phyloP scores from a whole-genome alignment of 2,113 vertebrate genomes.

The Tichodroma muraria region DNA sequence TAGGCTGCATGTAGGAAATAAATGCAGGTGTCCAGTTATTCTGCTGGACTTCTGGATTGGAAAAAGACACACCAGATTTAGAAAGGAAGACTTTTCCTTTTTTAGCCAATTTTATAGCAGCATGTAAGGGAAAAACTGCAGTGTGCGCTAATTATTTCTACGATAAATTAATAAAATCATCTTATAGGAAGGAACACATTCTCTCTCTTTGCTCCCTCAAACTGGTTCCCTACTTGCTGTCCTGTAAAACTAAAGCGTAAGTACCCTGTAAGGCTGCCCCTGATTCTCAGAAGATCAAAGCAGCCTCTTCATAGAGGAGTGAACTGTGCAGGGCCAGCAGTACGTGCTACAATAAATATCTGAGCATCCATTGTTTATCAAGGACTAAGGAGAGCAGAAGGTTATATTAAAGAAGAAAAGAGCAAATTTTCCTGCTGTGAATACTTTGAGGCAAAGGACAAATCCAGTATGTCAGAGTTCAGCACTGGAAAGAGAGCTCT shows the following conservation, averaged over 20 bases:
- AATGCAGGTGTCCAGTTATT: background rate
- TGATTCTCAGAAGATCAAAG: background rate
- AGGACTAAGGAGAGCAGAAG: background rate
- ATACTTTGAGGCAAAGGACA: background rate
- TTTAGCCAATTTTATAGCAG: background rate
- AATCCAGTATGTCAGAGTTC: background rate
- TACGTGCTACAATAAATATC: background rate
- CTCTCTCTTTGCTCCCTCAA: background rate
- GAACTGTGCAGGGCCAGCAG: background rate
- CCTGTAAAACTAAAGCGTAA: background rate
- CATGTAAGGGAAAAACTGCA: background rate
- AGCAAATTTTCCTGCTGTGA: background rate
- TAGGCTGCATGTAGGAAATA: background rate
- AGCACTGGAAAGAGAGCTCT: background rate
- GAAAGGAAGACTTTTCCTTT: background rate
- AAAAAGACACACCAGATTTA: background rate
- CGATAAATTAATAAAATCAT: background rate
- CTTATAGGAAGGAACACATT: background rate
- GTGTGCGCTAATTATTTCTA: background rate
- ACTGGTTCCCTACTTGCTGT: background rate
- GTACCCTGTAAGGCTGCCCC: background rate
- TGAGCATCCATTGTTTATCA: background rate
- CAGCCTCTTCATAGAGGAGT: background rate
- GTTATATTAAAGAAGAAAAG: background rate
- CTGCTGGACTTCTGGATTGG: background rate